These are phyloP conservation scores for Ecdyonurus torrentis DNA, from an alignment of 2,888 invertebrate genomes.

Conservation along the genomic window DNA sequence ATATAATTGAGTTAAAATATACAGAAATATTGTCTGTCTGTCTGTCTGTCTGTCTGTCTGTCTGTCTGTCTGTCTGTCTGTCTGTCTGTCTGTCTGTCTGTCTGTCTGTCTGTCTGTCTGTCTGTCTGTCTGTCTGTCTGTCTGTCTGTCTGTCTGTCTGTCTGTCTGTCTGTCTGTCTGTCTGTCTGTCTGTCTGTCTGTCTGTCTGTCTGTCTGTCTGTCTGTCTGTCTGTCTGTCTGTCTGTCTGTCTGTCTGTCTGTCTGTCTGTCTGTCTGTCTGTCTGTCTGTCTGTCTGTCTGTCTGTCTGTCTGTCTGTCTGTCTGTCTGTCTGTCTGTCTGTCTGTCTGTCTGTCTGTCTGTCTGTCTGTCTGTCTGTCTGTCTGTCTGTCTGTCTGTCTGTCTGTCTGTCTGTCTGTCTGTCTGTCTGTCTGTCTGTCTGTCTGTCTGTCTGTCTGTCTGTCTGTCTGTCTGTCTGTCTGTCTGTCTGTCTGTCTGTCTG, in stretches of 20 bases:
- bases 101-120: no score
- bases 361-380: slow-evolving; percentile 7
- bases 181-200: slow-evolving; percentile 7
- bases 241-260: slow-evolving; percentile 5
- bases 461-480: slow-evolving; percentile 6
- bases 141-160: no score
- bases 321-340: slow-evolving; percentile 6
- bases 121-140: no score
- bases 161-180: slow-evolving; percentile 7
- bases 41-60: no score
- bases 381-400: slow-evolving; percentile 6
- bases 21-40: no score
- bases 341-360: slow-evolving; percentile 7
- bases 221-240: slow-evolving; percentile 6
- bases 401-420: slow-evolving; percentile 2
- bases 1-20: no score
- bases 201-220: slow-evolving; percentile 7
- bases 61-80: no score
- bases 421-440: slow-evolving; percentile 6
- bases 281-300: slow-evolving; percentile 5
- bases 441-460: slow-evolving; percentile 5
- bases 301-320: slow-evolving; percentile 5
- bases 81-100: no score
- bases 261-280: slow-evolving; percentile 5
- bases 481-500: slow-evolving; percentile 2